A percentile compares a stretch with the other conserved stretches of the same genome.
Evolutionary conservation across 2,113 vertebrate species (phyloP).

Genomic region (Crotalus horridus): DNA sequence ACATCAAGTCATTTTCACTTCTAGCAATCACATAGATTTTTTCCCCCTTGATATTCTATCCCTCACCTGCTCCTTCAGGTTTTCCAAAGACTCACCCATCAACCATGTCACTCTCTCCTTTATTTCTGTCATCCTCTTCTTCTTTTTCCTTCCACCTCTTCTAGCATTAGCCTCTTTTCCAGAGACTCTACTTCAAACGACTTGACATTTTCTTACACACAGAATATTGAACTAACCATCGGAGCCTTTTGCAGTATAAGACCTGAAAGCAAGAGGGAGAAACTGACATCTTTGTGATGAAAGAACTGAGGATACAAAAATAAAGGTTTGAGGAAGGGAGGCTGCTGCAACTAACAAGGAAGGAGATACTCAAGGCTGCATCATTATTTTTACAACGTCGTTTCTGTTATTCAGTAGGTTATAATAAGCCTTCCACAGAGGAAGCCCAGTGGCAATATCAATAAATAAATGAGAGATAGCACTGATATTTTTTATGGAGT

Average conservation of each 20-base stretch:
- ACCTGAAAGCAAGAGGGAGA: slow-evolving; percentile 4
- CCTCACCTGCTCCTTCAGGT: neutral
- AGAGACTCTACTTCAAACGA: neutral
- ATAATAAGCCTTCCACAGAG: slow-evolving; percentile 36
- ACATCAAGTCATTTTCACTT: neutral
- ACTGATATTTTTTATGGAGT: slow-evolving; percentile 27
- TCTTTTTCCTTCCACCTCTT: neutral
- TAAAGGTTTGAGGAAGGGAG: slow-evolving; percentile 47
- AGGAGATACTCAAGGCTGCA: slow-evolving; percentile 52
- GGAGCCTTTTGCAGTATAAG: slow-evolving; percentile 23
- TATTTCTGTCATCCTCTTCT: neutral
- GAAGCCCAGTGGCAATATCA: slow-evolving; percentile 1
- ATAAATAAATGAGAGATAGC: slow-evolving; percentile 1
- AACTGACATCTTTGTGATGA: slow-evolving; percentile 34
- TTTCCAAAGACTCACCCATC: neutral
- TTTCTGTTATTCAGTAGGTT: slow-evolving; percentile 36
- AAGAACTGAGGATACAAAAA: slow-evolving; percentile 61
- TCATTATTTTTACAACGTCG: neutral
- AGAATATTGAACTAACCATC: neutral
- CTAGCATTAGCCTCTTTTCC: neutral
- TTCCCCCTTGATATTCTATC: neutral
- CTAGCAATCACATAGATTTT: neutral
- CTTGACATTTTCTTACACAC: slow-evolving; percentile 30
- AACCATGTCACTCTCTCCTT: neutral
- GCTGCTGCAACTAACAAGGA: slow-evolving; percentile 48